Percentiles rank a stretch among this genome's conserved stretches.
Conservation (phyloP, 2,797 vertebrate species). For the Trachops cirrhosus region DNA sequence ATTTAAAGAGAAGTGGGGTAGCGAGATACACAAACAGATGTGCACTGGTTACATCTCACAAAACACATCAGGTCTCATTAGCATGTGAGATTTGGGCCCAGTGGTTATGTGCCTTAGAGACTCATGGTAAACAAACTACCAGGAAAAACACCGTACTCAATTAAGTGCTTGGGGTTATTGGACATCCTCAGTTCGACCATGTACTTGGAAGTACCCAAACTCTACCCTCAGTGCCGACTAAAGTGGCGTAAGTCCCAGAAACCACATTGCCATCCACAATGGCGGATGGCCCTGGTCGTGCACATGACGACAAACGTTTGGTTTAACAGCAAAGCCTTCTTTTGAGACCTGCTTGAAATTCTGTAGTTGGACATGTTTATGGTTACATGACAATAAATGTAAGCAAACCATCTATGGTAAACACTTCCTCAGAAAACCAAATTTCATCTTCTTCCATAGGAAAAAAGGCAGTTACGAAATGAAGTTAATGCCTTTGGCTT, state of each 20-base stretch:
- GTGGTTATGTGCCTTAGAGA: not conserved
- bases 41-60: not conserved
- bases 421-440: not conserved
- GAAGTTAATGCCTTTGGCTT: not conserved
- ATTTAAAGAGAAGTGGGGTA: not conserved
- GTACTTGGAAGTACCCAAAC: not conserved
- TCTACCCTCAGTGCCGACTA: not conserved
- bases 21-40: not conserved
- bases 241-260: not conserved
- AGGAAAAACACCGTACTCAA: not conserved
- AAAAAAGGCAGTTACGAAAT: not conserved
- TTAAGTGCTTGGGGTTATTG: not conserved
- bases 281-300: not conserved
- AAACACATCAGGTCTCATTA: not conserved
- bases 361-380: not conserved
- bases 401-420: not conserved
- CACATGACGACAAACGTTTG: not conserved
- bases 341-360: not conserved
- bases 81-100: not conserved
- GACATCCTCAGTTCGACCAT: not conserved
- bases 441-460: constrained; percentile 24
- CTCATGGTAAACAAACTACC: not conserved
- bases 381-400: constrained; percentile 1
- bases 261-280: not conserved
- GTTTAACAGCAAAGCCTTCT: not conserved